Percentiles rank a stretch among this genome's conserved stretches.
Conservation (phyloP, 2,113 vertebrate genomes). For the Circaetus gallicus region DNA sequence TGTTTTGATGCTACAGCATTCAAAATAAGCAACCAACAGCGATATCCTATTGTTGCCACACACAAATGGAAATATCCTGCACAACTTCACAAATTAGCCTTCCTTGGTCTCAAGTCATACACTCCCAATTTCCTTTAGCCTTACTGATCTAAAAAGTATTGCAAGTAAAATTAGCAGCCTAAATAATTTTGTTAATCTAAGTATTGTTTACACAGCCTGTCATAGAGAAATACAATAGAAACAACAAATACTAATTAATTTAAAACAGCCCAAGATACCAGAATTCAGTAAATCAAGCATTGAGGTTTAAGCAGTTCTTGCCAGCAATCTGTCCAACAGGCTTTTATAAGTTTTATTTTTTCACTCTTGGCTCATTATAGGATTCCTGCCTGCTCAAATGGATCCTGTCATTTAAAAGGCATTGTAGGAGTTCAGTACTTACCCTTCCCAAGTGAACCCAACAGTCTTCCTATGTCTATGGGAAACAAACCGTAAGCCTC, state of each 20-base stretch:
- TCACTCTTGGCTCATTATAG: neutral
- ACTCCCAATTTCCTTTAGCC: neutral
- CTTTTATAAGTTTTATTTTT: neutral
- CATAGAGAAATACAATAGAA: constrained; percentile 5
- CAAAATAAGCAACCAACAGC: neutral
- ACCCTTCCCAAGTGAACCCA: neutral
- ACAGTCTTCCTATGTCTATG: neutral
- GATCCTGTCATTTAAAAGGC: neutral
- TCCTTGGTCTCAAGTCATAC: neutral
- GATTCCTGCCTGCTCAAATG: neutral
- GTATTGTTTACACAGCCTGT: neutral
- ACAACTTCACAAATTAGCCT: neutral
- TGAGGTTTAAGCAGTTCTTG: neutral
- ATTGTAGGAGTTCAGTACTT: neutral
- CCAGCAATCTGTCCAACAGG: neutral
- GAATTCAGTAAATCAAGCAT: neutral
- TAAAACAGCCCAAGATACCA: neutral
- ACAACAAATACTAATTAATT: constrained; percentile 1
- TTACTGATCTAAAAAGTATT: constrained; percentile 22
- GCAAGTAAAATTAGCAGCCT: constrained; percentile 42
- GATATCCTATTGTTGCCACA: neutral
- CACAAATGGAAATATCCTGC: neutral
- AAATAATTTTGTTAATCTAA: neutral
- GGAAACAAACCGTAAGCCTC: neutral
- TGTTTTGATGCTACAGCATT: neutral